phyloP scores from a whole-genome alignment of 2,888 invertebrate species.

The Ametastegia equiseti region DNA sequence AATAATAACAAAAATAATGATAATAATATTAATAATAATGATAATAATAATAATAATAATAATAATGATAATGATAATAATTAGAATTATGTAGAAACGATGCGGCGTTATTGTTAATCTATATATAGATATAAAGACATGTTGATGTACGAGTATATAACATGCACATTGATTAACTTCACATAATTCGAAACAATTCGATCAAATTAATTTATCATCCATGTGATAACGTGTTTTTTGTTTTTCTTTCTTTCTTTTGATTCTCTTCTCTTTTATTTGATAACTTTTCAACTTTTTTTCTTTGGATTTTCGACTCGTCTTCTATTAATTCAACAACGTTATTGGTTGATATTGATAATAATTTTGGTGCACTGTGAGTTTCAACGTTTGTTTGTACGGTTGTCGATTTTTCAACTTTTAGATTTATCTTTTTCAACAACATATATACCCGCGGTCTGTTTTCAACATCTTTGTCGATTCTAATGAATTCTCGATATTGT shows the following conservation, averaged over 20 bases:
- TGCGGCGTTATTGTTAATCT: conserved; percentile 3
- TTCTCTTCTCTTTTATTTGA: too few relatives aligned
- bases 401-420: not conserved
- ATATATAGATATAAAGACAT: not conserved
- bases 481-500: too few relatives aligned
- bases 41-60: conserved; percentile 44
- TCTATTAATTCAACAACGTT: too few relatives aligned
- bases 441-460: too few relatives aligned
- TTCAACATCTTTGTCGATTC: too few relatives aligned
- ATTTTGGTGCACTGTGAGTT: too few relatives aligned
- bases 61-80: conserved; percentile 51
- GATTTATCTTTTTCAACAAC: too few relatives aligned
- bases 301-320: too few relatives aligned
- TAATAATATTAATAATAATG: conserved; percentile 30
- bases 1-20: conserved; percentile 22
- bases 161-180: conserved; percentile 14
- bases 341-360: too few relatives aligned
- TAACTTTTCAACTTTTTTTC: too few relatives aligned
- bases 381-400: not conserved
- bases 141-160: not conserved
- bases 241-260: too few relatives aligned
- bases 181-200: not conserved
- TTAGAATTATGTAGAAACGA: conserved; percentile 47
- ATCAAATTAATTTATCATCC: not conserved
- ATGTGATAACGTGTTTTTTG: too few relatives aligned